Conservation (phyloP, 2,797 vertebrate genomes). For the Oreochromis mossambicus region DNA sequence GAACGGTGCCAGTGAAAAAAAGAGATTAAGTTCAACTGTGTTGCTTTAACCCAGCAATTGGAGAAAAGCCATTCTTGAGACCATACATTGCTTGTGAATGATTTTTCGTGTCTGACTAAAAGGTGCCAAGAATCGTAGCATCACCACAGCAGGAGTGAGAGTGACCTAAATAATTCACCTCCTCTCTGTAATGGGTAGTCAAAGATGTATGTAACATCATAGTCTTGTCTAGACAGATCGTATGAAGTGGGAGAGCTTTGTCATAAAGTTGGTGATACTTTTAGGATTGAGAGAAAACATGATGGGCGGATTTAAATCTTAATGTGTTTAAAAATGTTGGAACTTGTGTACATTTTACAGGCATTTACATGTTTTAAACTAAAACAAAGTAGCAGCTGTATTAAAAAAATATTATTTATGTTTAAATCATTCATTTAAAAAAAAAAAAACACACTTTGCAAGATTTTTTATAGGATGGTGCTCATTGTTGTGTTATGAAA, state of each 20-base stretch:
- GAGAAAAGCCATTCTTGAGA: background rate
- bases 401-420: background rate
- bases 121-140: background rate
- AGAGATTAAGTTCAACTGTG: conserved; percentile 21
- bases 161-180: conserved; percentile 43
- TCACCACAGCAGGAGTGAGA: background rate
- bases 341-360: background rate
- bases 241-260: background rate
- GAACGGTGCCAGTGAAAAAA: conserved; percentile 33
- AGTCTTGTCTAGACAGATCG: background rate
- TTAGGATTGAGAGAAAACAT: background rate
- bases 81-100: background rate
- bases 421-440: background rate
- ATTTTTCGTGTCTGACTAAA: background rate
- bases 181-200: conserved; percentile 6
- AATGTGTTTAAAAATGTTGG: background rate
- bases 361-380: background rate
- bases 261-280: background rate
- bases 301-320: background rate
- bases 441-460: background rate
- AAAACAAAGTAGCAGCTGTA: background rate
- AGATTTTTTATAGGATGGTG: background rate
- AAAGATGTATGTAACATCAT: conserved; percentile 28
- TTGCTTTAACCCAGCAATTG: background rate
- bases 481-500: background rate